These are phyloP conservation scores for Conus betulinus DNA, from an alignment of 1,140 invertebrate genomes.

Conservation along the genomic window DNA sequence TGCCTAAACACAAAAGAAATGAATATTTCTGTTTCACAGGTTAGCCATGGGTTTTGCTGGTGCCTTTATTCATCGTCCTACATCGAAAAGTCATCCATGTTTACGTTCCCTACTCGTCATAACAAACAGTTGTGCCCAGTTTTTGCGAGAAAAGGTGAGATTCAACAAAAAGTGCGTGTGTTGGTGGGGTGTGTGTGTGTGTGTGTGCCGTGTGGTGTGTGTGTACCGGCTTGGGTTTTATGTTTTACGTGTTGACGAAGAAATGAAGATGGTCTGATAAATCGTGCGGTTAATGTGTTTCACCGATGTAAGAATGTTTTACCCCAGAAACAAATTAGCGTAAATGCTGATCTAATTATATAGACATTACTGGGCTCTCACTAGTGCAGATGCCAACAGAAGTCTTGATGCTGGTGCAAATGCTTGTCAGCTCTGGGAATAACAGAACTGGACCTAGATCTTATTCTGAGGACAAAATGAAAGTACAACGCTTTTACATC, in stretches of 20 bases:
- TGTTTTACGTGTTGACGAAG: not conserved
- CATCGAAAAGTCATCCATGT: slow-evolving; percentile 96
- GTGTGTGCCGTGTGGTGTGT: slow-evolving; percentile 1
- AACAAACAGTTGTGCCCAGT: slow-evolving; percentile 94
- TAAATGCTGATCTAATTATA: too few relatives aligned
- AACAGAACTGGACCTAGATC: too few relatives aligned
- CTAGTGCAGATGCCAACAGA: too few relatives aligned
- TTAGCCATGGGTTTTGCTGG: slow-evolving; percentile 91
- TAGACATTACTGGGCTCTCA: too few relatives aligned
- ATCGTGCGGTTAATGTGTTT: not conserved
- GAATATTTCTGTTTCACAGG: slow-evolving; percentile 77
- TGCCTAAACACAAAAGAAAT: too few relatives aligned
- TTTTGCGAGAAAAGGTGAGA: slow-evolving; percentile 97
- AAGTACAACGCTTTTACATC: too few relatives aligned
- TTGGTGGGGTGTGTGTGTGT: not conserved
- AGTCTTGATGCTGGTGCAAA: too few relatives aligned
- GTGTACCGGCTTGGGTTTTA: not conserved
- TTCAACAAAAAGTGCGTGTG: not conserved
- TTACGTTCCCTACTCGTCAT: slow-evolving; percentile 95
- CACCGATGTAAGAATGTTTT: too few relatives aligned
- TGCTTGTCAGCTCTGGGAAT: too few relatives aligned
- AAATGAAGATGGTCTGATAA: too few relatives aligned
- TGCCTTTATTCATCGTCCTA: slow-evolving; percentile 93
- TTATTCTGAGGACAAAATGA: too few relatives aligned
- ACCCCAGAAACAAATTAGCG: too few relatives aligned